Percentiles rank a stretch among this genome's conserved stretches.
phyloP scores from a whole-genome alignment of 1,140 invertebrate genomes.

The Neelides sp. region DNA sequence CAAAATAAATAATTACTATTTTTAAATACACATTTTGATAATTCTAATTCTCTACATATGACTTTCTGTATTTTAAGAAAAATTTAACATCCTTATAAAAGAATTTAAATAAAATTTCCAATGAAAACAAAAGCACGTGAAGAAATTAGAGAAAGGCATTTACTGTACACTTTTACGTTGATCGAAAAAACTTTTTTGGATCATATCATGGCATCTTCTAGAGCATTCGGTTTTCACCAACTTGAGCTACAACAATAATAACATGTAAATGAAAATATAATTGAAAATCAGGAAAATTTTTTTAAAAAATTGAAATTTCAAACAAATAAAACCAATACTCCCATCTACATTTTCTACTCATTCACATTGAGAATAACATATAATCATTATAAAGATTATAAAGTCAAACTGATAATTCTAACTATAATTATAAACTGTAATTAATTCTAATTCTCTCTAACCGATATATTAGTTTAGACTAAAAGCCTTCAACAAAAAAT shows the following conservation, averaged over 20 bases:
- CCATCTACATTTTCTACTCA: too few relatives aligned
- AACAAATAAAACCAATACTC: too few relatives aligned
- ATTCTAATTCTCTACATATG: neutral
- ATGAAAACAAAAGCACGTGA: neutral
- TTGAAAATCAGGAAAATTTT: neutral
- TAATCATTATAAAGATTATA: too few relatives aligned
- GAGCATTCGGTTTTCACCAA: constrained; percentile 18
- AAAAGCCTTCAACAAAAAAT: too few relatives aligned
- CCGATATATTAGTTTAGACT: too few relatives aligned
- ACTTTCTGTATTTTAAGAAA: too few relatives aligned
- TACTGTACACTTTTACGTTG: constrained; percentile 28
- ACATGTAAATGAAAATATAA: neutral
- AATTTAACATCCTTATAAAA: too few relatives aligned
- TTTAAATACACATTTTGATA: neutral
- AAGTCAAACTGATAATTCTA: too few relatives aligned
- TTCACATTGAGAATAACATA: too few relatives aligned
- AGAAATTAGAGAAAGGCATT: constrained; percentile 2
- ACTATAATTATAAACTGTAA: too few relatives aligned
- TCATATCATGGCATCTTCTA: constrained; percentile 6
- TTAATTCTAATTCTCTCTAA: too few relatives aligned
- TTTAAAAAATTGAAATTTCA: neutral
- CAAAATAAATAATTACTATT: neutral
- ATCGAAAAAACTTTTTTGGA: constrained; percentile 21
- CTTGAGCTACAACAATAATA: constrained; percentile 9
- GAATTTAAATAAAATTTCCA: too few relatives aligned